phyloP scores from a whole-genome alignment of 2,113 vertebrate species.

The Synodontis membranacea region DNA sequence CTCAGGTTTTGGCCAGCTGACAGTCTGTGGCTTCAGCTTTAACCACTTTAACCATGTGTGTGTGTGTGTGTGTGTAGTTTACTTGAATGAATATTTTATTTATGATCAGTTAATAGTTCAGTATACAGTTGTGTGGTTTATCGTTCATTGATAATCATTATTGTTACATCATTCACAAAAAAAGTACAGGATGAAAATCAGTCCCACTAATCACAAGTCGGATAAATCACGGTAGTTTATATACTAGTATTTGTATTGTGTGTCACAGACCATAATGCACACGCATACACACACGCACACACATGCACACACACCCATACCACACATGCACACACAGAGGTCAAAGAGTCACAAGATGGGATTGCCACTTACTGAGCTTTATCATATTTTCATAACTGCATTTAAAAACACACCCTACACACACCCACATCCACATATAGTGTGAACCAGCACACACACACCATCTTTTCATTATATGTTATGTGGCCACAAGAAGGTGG shows the following conservation, averaged over 20 bases:
- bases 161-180: background rate
- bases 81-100: background rate
- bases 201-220: background rate
- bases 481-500: slow-evolving; percentile 36
- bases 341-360: slow-evolving; percentile 8
- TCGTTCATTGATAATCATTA: background rate
- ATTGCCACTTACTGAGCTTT: slow-evolving; percentile 36
- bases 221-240: background rate
- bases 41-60: background rate
- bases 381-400: slow-evolving; percentile 35
- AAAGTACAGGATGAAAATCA: background rate
- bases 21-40: background rate
- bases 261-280: background rate
- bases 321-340: slow-evolving; percentile 21
- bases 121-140: background rate
- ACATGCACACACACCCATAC: slow-evolving; percentile 12
- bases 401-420: slow-evolving; percentile 34
- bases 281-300: background rate
- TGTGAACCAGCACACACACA: background rate
- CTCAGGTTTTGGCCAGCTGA: background rate
- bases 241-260: background rate
- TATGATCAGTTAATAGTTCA: background rate
- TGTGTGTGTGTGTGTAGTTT: background rate
- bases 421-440: background rate
- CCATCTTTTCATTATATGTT: slow-evolving; percentile 39